Evolutionary conservation across 2,888 invertebrate species (phyloP), one percentile per base, ranked within the genome.

Genomic region (Dynastes tityus): DNA sequence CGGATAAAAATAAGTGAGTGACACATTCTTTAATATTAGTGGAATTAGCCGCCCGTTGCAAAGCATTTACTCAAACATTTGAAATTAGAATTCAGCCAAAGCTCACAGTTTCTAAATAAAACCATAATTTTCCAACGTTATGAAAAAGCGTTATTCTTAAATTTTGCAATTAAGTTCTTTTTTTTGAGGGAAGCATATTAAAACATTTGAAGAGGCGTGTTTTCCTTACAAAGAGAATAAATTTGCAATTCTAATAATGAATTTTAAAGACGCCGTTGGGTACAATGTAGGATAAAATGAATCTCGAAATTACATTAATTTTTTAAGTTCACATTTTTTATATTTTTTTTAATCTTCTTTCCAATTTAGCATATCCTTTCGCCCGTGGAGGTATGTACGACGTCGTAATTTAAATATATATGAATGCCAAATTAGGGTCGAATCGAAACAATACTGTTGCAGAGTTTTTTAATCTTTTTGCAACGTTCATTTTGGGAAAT

Each of bases 201-300:
- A 73, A 73, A 58, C 37, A 37, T 58, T 9, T 16, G 37, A 58
- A 73, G 58, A 53, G 37, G 37, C 55, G 32, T 58, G 73, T 58
- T 73, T 73, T 58, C 16, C 16, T 22, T 73, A 61, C 40, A 58
- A 61, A 70, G 29, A 51, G 70, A 70, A 70, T 51, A 51, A 70
- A 70, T 70, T 70, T 70, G 70, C 70, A 70, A 73, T 73, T 73
- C 73, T 73, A 73, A 73, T 73, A 73, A 40, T 40, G 61, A 58
- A 40, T 73, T 58, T 58, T 40, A 37, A 37, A 55, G 16, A 58
- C 61, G 73, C 58, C 61, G 58, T 22, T 61, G 73, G 22, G 40
- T 73, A 73, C 40, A 73, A 73, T 73, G 58, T 58, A 55, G 40
- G 37, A 73, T 40, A 37, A 73, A 73, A 58, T 73, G 9, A 58